Evolutionary conservation across 2,888 invertebrate genomes (phyloP), one percentile per base, ranked within the genome.

Genomic region (Chrysodeixis includens): DNA sequence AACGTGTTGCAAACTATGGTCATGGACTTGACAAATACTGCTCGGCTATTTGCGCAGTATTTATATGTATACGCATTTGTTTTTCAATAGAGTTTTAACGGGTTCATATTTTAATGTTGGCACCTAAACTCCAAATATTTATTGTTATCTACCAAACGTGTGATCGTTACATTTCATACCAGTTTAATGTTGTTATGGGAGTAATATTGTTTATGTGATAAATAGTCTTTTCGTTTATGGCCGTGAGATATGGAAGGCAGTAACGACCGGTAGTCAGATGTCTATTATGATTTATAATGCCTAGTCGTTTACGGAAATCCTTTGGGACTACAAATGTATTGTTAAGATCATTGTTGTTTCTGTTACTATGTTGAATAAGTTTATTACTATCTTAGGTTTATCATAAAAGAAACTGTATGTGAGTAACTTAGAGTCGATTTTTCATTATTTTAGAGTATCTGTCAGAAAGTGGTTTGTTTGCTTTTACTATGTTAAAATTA

Each of bases 251-350:
- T 59, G 14, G 55, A 66, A 54, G 16, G 51, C 18, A 20, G 66
- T 69, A 62, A 75, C 55, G 55, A 62, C 52, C 61, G 46, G 57
- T 44, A 57, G 59, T 46, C 56, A 56, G 16, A 35, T 62, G 35
- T 30, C 40, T 35, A 52, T 64, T 58, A 51, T 68, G 66, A 75
- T 75, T 71, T 74, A 75, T 51, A 53, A 40, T 20, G 6, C 40
- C 40, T n/a, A 26, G 40, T 16, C 58, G 52, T 55, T 55, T 51
- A 16, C 56, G 61, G 66, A 70, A 59, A 52, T 62, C 61, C 49
- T 46, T 40, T 59, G 44, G 9, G n/a, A 40, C 35, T 16, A 52
- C 12, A 58, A 56, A 32, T 2, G 46, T 20, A 20, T 10, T 49
- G 16, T 14, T n/a, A 16, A 30, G 16, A 18, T 49, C 20, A 8